These are phyloP conservation scores for Datnioides undecimradiatus DNA, from an alignment of 2,113 vertebrate genomes.

Conservation along the genomic window DNA sequence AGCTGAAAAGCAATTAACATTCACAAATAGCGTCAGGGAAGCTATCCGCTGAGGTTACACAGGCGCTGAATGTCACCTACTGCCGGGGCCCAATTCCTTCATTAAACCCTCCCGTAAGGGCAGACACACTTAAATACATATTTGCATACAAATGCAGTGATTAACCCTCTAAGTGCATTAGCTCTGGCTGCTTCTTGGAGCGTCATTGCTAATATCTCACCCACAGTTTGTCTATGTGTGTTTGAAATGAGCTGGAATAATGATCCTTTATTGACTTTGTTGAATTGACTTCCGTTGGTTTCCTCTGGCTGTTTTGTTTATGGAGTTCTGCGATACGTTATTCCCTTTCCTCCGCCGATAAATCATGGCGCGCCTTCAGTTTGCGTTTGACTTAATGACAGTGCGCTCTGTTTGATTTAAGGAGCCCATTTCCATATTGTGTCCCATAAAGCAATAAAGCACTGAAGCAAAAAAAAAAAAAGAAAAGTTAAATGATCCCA, in stretches of 20 bases:
- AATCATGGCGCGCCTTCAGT: conserved; percentile 45
- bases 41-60: conserved; percentile 72
- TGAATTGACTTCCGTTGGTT: conserved; percentile 43
- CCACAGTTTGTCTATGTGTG: conserved; percentile 54
- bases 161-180: conserved; percentile 80
- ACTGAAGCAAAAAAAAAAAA: conserved; percentile 32
- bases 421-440: conserved; percentile 39
- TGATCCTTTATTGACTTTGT: conserved; percentile 71
- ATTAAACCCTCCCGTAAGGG: conserved; percentile 74
- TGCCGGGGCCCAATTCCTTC: conserved; percentile 72
- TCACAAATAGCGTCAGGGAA: conserved; percentile 79
- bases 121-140: conserved; percentile 81
- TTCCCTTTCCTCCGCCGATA: conserved; percentile 25
- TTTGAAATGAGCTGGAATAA: conserved; percentile 70
- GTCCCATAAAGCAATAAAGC: conserved; percentile 41
- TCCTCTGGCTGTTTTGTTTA: conserved; percentile 59
- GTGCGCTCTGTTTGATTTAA: conserved; percentile 50
- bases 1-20: conserved; percentile 81
- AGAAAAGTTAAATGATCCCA: conserved; percentile 44
- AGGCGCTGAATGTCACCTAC: conserved; percentile 77
- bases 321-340: conserved; percentile 35
- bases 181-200: conserved; percentile 43
- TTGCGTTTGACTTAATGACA: conserved; percentile 40
- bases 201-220: conserved; percentile 31
- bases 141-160: conserved; percentile 82